Conservation (phyloP, 2,113 vertebrate genomes). For the Equus quagga region DNA sequence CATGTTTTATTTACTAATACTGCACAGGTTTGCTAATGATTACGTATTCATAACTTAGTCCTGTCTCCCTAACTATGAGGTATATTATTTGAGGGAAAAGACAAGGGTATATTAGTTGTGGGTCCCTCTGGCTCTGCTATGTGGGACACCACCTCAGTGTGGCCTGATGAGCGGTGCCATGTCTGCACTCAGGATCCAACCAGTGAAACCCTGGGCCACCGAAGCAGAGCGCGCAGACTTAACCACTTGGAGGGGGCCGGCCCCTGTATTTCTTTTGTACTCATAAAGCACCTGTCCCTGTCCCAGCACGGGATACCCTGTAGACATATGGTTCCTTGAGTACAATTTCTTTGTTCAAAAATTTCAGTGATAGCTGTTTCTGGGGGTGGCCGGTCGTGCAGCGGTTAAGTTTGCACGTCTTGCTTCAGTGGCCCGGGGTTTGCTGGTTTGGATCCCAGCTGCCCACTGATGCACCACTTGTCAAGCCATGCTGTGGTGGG, state of each 20-base stretch:
- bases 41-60: background rate
- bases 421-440: too few species aligned
- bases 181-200: too few species aligned
- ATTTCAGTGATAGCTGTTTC: background rate
- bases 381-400: background rate
- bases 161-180: too few species aligned
- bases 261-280: background rate
- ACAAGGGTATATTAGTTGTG: background rate
- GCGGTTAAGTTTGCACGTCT: too few species aligned
- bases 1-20: background rate
- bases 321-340: background rate
- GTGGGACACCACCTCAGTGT: too few species aligned
- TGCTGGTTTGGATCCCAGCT: too few species aligned
- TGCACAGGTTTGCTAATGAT: background rate
- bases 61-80: background rate
- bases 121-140: too few species aligned
- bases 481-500: too few species aligned
- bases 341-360: background rate
- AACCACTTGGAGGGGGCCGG: too few species aligned
- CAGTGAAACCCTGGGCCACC: too few species aligned
- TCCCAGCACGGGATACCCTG: background rate
- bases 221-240: too few species aligned
- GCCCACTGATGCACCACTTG: too few species aligned
- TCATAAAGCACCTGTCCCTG: background rate
- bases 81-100: constrained; percentile 30